Percentiles rank a stretch among this genome's conserved stretches.
These are phyloP conservation scores for Mesocricetus auratus DNA, from an alignment of 2,113 vertebrate genomes.

Conservation along the genomic window DNA sequence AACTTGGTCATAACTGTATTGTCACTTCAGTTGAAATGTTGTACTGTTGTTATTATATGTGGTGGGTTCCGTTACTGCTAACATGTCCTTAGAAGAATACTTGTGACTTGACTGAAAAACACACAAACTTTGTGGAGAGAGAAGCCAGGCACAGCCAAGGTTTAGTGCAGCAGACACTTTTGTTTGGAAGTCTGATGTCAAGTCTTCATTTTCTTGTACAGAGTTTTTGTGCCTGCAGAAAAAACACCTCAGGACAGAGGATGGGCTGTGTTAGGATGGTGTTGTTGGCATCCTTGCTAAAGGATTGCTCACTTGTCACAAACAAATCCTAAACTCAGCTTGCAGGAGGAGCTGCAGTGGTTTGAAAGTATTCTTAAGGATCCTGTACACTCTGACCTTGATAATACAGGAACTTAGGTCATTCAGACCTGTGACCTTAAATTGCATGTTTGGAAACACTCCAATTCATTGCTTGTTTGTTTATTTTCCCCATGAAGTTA, in stretches of 20 bases:
- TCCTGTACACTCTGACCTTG: not conserved
- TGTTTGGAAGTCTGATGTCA: not conserved
- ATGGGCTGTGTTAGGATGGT: not conserved
- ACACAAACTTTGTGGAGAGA: not conserved
- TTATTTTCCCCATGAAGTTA: not conserved
- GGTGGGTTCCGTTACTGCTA: not conserved
- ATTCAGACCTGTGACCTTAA: not conserved
- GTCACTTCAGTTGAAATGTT: slow-evolving; percentile 11
- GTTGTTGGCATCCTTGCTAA: not conserved
- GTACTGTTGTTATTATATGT: not conserved
- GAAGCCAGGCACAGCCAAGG: not conserved
- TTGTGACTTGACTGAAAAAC: slow-evolving; percentile 6
- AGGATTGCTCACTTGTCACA: not conserved
- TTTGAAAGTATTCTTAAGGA: not conserved
- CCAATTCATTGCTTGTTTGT: not conserved
- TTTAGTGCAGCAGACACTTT: not conserved
- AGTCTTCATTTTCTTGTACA: not conserved
- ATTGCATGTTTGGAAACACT: not conserved
- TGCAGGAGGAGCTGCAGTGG: not conserved
- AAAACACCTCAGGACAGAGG: not conserved
- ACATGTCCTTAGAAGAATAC: not conserved
- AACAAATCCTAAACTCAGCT: not conserved
- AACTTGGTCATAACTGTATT: slow-evolving; percentile 12
- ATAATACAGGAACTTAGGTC: not conserved
- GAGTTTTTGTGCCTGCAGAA: not conserved